A percentile compares a stretch with the other conserved stretches of the same genome.
Conservation (phyloP, 2,113 vertebrate species). For the Calidris pugnax region DNA sequence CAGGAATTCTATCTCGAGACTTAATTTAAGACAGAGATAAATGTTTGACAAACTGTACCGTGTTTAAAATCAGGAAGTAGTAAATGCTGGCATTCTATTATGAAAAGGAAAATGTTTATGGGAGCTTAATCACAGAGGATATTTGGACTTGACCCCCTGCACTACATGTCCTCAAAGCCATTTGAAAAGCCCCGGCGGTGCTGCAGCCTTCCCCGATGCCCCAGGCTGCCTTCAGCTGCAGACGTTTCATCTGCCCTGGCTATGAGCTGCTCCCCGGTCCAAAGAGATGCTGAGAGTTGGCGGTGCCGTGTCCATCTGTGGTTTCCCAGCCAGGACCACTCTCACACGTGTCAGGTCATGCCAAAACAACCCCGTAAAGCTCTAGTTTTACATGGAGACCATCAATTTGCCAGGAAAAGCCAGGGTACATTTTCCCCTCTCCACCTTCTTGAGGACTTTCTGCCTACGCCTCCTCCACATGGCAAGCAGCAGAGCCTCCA, state of each 20-base stretch:
- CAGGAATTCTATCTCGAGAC: conserved; percentile 8
- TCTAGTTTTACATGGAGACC: background rate
- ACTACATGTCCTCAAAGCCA: background rate
- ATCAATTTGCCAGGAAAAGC: background rate
- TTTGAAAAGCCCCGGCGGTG: background rate
- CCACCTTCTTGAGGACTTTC: background rate
- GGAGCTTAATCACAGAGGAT: background rate
- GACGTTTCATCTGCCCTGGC: background rate
- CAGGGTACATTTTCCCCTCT: background rate
- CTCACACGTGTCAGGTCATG: background rate
- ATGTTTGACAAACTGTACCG: background rate
- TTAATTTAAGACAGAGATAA: conserved; percentile 33
- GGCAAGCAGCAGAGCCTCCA: background rate
- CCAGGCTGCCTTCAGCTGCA: background rate
- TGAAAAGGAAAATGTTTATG: background rate
- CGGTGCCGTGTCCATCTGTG: fast-evolving
- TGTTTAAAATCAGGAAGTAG: conserved; percentile 34
- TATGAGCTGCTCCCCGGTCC: background rate
- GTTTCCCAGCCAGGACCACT: background rate
- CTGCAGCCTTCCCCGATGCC: background rate
- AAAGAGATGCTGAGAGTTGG: fast-evolving
- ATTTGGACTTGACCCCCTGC: fast-evolving
- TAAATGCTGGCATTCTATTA: conserved; percentile 1
- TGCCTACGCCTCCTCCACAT: background rate
- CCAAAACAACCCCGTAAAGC: background rate